These are phyloP conservation scores for Hylaea fasciaria DNA, from an alignment of 2,888 invertebrate species.

Conservation along the genomic window DNA sequence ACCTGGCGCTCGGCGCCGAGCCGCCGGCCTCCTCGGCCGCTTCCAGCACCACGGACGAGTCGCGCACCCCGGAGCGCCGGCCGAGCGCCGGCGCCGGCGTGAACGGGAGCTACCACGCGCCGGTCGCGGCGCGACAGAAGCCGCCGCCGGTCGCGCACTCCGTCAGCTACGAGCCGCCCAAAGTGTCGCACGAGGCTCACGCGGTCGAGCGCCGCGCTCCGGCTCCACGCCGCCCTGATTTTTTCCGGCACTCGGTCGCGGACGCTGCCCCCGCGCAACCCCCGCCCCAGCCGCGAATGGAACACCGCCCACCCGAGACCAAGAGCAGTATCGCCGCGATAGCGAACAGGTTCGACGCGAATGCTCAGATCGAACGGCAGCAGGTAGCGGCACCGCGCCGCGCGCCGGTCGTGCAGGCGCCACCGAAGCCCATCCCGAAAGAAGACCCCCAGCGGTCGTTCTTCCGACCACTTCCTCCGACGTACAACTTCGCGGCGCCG, in stretches of 20 bases:
- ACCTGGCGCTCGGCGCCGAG: slow-evolving; percentile 55
- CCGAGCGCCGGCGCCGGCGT: slow-evolving; percentile 49
- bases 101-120: slow-evolving; percentile 61
- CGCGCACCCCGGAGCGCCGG: slow-evolving; percentile 66
- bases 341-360: slow-evolving; percentile 72
- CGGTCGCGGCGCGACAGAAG: slow-evolving; percentile 60
- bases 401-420: slow-evolving; percentile 41
- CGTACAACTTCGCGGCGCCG: slow-evolving; percentile 75
- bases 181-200: slow-evolving; percentile 54
- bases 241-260: slow-evolving; percentile 74
- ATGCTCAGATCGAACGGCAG: slow-evolving; percentile 58
- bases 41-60: slow-evolving; percentile 60
- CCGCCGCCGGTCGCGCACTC: slow-evolving; percentile 61
- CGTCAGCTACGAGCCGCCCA: slow-evolving; percentile 59
- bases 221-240: slow-evolving; percentile 64
- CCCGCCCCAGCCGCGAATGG: slow-evolving; percentile 47
- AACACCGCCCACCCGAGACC: slow-evolving; percentile 65
- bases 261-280: slow-evolving; percentile 51
- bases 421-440: slow-evolving; percentile 48
- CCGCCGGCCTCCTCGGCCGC: slow-evolving; percentile 71
- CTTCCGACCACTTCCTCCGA: slow-evolving; percentile 73
- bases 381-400: slow-evolving; percentile 44
- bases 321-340: slow-evolving; percentile 73
- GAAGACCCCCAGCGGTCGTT: slow-evolving; percentile 63
- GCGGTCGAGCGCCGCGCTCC: slow-evolving; percentile 64